Percentiles rank a stretch among this genome's conserved stretches.
These are phyloP conservation scores for Pseudococcus viburni DNA, from an alignment of 2,888 invertebrate species.

Conservation along the genomic window DNA sequence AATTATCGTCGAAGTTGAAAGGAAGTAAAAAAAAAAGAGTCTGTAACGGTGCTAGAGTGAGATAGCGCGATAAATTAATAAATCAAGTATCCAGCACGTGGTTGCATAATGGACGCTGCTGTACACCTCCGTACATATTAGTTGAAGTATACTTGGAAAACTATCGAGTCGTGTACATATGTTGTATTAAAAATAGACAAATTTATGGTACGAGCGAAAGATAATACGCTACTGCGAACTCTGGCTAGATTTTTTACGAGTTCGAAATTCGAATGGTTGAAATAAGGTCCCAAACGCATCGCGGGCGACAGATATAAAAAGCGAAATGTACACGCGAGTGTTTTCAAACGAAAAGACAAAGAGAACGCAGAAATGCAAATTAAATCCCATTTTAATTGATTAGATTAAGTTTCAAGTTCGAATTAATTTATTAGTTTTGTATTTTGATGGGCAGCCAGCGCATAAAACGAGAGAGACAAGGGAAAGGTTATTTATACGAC, in stretches of 20 bases:
- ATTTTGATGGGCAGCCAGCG: neutral
- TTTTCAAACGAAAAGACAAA: neutral
- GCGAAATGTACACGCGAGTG: neutral
- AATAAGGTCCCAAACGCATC: too few relatives aligned
- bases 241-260: too few relatives aligned
- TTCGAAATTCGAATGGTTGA: too few relatives aligned
- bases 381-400: conserved; percentile 47
- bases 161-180: neutral
- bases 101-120: neutral
- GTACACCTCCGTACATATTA: neutral
- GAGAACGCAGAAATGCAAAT: conserved; percentile 6
- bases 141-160: neutral
- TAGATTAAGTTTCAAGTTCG: conserved; percentile 52
- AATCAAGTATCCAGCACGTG: conserved; percentile 11
- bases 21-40: neutral
- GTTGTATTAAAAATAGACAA: conserved; percentile 10
- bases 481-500: neutral
- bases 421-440: conserved; percentile 34
- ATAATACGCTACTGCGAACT: too few relatives aligned
- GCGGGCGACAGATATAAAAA: neutral
- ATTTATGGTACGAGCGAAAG: neutral
- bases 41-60: neutral
- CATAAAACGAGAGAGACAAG: neutral
- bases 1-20: neutral
- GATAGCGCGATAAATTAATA: neutral